Evolutionary conservation across 2,797 vertebrate species (phyloP).

Genomic region (Rhynchotus rufescens): DNA sequence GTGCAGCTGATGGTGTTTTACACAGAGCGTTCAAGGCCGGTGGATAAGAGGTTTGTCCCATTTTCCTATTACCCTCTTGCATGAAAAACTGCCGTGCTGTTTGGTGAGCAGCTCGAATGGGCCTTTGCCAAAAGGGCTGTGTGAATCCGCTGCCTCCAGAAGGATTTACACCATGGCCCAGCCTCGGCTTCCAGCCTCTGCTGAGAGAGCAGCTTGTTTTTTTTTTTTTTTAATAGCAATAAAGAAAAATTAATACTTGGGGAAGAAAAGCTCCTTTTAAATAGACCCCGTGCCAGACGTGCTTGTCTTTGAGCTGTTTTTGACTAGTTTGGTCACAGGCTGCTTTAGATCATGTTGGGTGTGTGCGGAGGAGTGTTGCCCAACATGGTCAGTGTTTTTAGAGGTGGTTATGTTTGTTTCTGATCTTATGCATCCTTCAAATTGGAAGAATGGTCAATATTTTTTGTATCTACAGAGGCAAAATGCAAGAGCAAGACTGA

Average conservation of each 20-base stretch:
- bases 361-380: not conserved
- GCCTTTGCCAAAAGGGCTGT: accelerated
- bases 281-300: accelerated
- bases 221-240: not conserved
- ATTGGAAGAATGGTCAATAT: not conserved
- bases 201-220: not conserved
- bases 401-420: not conserved
- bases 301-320: not conserved
- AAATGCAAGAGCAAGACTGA: not conserved
- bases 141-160: not conserved
- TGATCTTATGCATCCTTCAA: no score
- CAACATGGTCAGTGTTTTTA: not conserved
- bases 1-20: not conserved
- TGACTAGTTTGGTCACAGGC: no score
- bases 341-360: not conserved
- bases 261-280: not conserved
- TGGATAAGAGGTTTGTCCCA: not conserved
- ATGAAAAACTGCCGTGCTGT: not conserved
- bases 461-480: not conserved
- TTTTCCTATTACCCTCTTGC: no score
- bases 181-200: not conserved
- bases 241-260: accelerated
- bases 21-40: not conserved
- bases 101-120: accelerated
- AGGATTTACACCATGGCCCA: accelerated